phyloP scores from a whole-genome alignment of 2,888 invertebrate species.

The Megamerina dolium region DNA sequence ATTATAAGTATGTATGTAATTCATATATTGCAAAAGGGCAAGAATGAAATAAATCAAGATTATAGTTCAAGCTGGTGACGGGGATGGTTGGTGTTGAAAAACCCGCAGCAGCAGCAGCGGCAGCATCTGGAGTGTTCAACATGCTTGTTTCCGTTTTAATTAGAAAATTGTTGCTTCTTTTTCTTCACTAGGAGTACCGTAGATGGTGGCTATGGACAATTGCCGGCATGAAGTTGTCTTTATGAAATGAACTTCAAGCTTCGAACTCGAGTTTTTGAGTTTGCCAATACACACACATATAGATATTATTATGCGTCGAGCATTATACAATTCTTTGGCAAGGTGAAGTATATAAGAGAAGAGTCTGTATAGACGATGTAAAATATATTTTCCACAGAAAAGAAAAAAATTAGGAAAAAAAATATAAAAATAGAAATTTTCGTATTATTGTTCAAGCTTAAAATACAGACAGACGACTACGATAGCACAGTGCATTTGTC shows the following conservation, averaged over 20 bases:
- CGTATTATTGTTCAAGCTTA: neutral
- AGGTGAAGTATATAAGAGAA: too few relatives aligned
- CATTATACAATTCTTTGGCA: too few relatives aligned
- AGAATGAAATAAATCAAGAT: conserved; percentile 35
- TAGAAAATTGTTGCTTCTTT: conserved; percentile 24
- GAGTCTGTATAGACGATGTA: too few relatives aligned
- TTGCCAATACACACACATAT: too few relatives aligned
- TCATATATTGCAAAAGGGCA: conserved; percentile 7
- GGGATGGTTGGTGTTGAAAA: too few relatives aligned
- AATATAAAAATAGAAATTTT: too few relatives aligned
- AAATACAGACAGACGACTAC: neutral
- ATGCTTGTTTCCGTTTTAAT: conserved; percentile 27
- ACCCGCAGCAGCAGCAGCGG: too few relatives aligned
- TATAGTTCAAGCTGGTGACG: conserved; percentile 26
- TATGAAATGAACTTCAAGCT: neutral
- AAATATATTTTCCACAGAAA: too few relatives aligned
- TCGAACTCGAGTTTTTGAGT: neutral
- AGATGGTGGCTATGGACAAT: neutral
- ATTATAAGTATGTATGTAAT: too few relatives aligned
- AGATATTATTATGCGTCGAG: too few relatives aligned
- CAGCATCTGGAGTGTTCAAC: conserved; percentile 23
- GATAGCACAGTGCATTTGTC: conserved; percentile 16
- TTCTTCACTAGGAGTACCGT: neutral
- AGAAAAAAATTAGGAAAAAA: too few relatives aligned
- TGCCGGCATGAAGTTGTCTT: neutral